Evolutionary conservation across 92 coral and sea anemone genomes (phyloP).

Genomic region (Desmophyllum pertusum): DNA sequence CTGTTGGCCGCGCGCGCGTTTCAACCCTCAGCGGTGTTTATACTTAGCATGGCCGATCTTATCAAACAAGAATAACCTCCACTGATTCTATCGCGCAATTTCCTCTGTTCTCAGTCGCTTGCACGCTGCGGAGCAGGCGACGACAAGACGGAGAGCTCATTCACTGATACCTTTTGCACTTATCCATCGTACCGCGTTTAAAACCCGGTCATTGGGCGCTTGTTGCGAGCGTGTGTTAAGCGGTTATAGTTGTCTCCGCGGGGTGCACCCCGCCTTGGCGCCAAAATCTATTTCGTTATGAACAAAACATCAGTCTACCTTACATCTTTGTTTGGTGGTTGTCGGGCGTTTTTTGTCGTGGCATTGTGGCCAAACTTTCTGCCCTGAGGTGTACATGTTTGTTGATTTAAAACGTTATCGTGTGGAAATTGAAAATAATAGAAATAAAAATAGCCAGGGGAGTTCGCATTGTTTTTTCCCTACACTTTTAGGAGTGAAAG

Average conservation of each 20-base stretch:
- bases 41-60: neutral
- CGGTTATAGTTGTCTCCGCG: slow-evolving; percentile 27
- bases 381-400: slow-evolving; percentile 45
- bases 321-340: slow-evolving; percentile 32
- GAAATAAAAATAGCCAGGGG: neutral
- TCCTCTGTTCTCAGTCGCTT: slow-evolving; percentile 1
- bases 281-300: slow-evolving; percentile 38
- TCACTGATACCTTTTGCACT: slow-evolving; percentile 15
- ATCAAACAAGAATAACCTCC: slow-evolving; percentile 11
- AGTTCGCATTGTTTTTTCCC: neutral
- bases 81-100: neutral
- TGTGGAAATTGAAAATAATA: neutral
- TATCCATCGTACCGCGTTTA: slow-evolving; percentile 27
- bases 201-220: slow-evolving; percentile 16
- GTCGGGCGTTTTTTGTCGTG: slow-evolving; percentile 32
- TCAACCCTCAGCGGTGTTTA: slow-evolving; percentile 7
- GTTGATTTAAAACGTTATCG: slow-evolving; percentile 23
- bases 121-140: slow-evolving; percentile 30
- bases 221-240: neutral
- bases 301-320: slow-evolving; percentile 23
- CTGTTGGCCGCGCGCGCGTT: neutral
- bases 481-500: neutral
- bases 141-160: slow-evolving; percentile 13
- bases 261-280: slow-evolving; percentile 51
- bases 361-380: slow-evolving; percentile 35